These are phyloP conservation scores for Parasteatoda lunata DNA, from an alignment of 2,888 invertebrate species.

Conservation along the genomic window DNA sequence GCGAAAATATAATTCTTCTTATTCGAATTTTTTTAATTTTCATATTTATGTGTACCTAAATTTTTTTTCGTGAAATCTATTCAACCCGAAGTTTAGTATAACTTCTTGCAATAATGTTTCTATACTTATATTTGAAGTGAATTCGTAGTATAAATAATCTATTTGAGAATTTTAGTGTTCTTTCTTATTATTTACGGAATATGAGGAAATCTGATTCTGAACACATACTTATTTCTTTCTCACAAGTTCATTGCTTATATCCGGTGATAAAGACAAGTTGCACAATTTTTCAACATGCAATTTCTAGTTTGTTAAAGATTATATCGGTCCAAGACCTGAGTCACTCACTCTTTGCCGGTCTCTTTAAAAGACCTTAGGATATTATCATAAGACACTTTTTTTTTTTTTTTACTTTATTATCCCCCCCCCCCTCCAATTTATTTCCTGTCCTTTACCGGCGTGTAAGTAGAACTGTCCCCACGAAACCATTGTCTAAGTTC, in stretches of 20 bases:
- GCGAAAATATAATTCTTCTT: too few species aligned
- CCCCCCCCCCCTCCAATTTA: neutral
- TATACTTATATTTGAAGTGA: too few species aligned
- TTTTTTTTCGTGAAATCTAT: too few species aligned
- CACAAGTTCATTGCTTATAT: neutral
- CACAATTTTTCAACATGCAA: neutral
- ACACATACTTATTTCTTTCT: neutral
- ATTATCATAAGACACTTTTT: neutral
- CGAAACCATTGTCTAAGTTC: constrained; percentile 30
- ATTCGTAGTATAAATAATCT: too few species aligned
- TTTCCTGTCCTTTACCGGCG: constrained; percentile 10
- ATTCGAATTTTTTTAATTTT: too few species aligned
- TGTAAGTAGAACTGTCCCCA: constrained; percentile 11
- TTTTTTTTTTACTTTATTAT: neutral
- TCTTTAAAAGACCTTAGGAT: neutral
- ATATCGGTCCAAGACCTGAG: neutral
- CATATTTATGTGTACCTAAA: too few species aligned
- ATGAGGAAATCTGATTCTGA: too few species aligned
- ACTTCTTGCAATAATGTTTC: too few species aligned
- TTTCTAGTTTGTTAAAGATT: neutral
- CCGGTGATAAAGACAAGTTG: neutral
- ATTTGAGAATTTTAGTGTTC: too few species aligned
- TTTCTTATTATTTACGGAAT: too few species aligned
- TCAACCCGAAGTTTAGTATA: too few species aligned
- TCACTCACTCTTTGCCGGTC: neutral